Percentiles rank a stretch among this genome's conserved stretches.
Evolutionary conservation across 2,797 vertebrate species (phyloP).

Genomic region (Menidia menidia): DNA sequence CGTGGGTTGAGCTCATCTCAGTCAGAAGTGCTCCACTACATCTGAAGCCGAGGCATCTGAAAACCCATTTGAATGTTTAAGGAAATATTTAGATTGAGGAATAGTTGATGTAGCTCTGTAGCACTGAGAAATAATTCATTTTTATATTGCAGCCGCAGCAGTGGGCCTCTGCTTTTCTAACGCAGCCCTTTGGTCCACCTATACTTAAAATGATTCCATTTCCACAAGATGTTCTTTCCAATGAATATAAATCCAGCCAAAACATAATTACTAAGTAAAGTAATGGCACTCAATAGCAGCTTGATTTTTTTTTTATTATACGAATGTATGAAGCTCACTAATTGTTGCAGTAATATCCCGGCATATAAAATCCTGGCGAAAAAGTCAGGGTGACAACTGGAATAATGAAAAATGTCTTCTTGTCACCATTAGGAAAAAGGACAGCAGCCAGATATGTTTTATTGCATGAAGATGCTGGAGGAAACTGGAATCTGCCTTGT

Average conservation of each 20-base stretch:
- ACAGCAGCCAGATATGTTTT: constrained; percentile 91
- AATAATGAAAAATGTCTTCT: background rate
- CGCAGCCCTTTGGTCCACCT: constrained; percentile 1
- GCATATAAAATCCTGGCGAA: background rate
- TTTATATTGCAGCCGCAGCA: background rate
- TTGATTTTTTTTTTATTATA: background rate
- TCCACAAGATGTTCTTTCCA: background rate
- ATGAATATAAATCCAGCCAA: background rate
- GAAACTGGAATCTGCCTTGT: constrained; percentile 94
- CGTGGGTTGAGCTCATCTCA: background rate
- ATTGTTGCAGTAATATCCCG: background rate
- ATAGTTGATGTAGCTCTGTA: background rate
- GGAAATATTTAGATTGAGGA: background rate
- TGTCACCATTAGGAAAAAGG: constrained; percentile 79
- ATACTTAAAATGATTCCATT: background rate
- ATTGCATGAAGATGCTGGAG: constrained; percentile 91
- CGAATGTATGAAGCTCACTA: background rate
- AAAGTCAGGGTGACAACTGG: background rate
- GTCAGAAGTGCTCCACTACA: background rate
- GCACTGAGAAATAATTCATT: background rate
- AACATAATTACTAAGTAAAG: no score
- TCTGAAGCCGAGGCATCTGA: background rate
- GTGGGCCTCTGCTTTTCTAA: background rate
- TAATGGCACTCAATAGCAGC: no score
- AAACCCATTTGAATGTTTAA: background rate